Evolutionary conservation across 1,140 invertebrate genomes (phyloP).

Genomic region (Meloidogyne chitwoodi): DNA sequence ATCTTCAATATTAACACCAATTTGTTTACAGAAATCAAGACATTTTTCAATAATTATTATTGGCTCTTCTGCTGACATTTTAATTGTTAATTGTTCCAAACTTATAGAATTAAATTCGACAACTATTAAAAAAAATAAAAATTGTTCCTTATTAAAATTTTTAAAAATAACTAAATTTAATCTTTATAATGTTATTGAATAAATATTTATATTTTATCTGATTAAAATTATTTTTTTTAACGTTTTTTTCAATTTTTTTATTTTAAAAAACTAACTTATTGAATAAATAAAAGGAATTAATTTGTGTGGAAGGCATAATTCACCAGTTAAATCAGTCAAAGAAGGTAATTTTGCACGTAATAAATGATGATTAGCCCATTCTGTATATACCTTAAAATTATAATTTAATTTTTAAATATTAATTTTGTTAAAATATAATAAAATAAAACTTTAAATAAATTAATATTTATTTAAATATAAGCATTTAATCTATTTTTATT

Average conservation of each 20-base stretch:
- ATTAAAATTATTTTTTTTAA: too few species aligned
- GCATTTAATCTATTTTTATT: not conserved
- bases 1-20: not conserved
- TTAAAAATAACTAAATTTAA: too few species aligned
- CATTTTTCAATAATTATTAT: not conserved
- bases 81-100: not conserved
- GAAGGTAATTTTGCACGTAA: conserved; percentile 21
- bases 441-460: too few species aligned
- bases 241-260: too few species aligned
- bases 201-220: too few species aligned
- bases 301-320: conserved; percentile 37
- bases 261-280: conserved; percentile 43
- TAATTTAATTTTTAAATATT: too few species aligned
- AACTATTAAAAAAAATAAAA: not conserved
- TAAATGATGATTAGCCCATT: conserved; percentile 49
- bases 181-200: too few species aligned
- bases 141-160: too few species aligned
- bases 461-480: not conserved
- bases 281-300: conserved; percentile 42
- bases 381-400: conserved; percentile 46
- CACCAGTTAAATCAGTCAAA: conserved; percentile 40
- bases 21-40: not conserved
- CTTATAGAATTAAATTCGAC: not conserved
- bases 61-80: not conserved
- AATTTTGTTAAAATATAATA: not conserved